Evolutionary conservation across 1,140 invertebrate species (phyloP).

Genomic region (Reticulitermes speratus): DNA sequence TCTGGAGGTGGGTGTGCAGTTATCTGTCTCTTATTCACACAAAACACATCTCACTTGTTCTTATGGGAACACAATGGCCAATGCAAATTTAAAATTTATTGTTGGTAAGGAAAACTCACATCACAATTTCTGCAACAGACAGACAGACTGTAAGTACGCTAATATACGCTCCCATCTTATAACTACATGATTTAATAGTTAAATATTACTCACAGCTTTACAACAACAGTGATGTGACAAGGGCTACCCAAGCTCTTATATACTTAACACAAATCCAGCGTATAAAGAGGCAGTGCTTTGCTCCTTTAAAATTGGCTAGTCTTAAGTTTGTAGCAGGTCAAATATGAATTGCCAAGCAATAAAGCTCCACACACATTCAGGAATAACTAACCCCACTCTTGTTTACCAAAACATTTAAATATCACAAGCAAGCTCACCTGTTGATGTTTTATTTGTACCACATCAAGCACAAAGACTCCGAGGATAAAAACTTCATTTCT

Average conservation of each 20-base stretch:
- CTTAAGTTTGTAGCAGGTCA: neutral
- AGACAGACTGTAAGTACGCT: neutral
- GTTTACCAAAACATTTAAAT: neutral
- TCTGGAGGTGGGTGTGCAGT: neutral
- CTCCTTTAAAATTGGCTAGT: neutral
- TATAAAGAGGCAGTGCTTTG: constrained; percentile 5
- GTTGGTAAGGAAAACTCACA: neutral
- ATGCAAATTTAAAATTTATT: neutral
- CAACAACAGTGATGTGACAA: neutral
- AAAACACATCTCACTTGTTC: neutral
- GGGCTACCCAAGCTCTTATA: neutral
- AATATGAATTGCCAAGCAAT: neutral
- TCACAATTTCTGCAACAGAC: neutral
- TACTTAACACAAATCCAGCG: neutral
- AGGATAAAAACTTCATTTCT: neutral
- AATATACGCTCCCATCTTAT: neutral
- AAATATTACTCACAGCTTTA: neutral
- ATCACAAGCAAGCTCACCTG: neutral
- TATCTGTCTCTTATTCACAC: neutral
- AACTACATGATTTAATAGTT: neutral
- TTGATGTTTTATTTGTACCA: neutral
- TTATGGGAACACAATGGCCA: neutral
- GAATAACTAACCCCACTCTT: neutral
- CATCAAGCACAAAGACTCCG: neutral
- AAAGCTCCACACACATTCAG: neutral